Conservation (phyloP, 2,113 vertebrate species). For the Coptodon bakossiorum region DNA sequence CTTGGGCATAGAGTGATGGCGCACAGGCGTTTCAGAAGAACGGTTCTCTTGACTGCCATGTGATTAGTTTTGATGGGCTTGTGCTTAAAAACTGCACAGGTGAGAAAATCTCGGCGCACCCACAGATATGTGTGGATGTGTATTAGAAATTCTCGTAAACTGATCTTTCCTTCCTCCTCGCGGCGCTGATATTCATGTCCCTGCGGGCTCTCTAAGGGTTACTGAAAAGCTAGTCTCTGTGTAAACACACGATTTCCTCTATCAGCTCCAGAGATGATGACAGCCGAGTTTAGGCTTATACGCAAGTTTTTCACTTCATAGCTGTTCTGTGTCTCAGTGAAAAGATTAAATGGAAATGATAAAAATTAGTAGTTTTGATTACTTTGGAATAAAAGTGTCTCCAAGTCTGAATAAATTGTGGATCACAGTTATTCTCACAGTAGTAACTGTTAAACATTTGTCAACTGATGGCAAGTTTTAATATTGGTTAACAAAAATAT, state of each 20-base stretch:
- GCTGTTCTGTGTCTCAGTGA: not conserved
- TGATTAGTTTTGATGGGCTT: conserved; percentile 46
- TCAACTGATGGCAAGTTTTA: not conserved
- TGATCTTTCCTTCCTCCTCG: conserved; percentile 50
- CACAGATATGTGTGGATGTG: conserved; percentile 26
- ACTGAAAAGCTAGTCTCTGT: conserved; percentile 44
- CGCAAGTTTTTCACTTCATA: not conserved
- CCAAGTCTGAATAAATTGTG: not conserved
- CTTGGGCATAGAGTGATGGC: conserved; percentile 25
- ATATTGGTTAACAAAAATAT: not conserved
- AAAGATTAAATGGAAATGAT: not conserved
- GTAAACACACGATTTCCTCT: conserved; percentile 64
- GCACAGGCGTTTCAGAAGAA: conserved; percentile 12
- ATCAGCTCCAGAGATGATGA: conserved; percentile 51
- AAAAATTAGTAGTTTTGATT: not conserved
- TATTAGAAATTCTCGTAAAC: conserved; percentile 30
- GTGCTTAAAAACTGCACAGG: not conserved
- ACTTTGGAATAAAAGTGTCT: not conserved
- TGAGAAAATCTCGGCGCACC: conserved; percentile 14
- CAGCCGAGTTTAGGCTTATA: conserved; percentile 15
- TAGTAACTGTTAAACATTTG: conserved; percentile 35
- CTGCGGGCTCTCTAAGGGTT: conserved; percentile 43
- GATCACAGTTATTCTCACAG: not conserved
- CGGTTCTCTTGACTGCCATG: not conserved
- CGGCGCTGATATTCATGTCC: conserved; percentile 38